Percentiles rank a stretch among this genome's conserved stretches.
These are phyloP conservation scores for Melanerpes aurifrons DNA, from an alignment of 2,113 vertebrate species.

Conservation along the genomic window DNA sequence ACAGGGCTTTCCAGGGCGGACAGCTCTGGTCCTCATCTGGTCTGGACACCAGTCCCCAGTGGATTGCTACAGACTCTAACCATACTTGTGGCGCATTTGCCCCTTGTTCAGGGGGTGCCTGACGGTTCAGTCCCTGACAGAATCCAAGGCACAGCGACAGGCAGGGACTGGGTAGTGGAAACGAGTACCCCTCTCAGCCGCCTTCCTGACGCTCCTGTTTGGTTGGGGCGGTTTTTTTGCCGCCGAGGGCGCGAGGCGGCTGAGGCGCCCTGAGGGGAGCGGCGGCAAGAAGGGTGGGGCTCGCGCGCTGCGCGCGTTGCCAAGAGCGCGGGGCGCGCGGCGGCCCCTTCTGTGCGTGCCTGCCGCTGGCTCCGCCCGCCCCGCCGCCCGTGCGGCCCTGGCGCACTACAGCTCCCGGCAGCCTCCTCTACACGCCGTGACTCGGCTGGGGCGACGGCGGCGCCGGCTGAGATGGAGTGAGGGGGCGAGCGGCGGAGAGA, in stretches of 20 bases:
- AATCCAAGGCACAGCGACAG: background rate
- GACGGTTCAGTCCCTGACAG: too few species aligned
- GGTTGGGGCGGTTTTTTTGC: too few species aligned
- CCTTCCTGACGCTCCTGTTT: background rate
- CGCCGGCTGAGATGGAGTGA: constrained; percentile 63
- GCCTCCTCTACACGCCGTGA: constrained; percentile 27
- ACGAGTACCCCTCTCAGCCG: rapidly evolving
- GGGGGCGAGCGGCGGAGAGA: constrained; percentile 68
- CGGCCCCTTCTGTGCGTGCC: too few species aligned
- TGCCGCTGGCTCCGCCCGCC: background rate
- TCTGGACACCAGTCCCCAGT: rapidly evolving
- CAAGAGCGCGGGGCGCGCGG: background rate
- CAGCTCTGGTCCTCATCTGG: background rate
- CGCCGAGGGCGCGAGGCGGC: background rate
- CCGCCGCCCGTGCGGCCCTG: background rate
- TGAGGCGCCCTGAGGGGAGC: background rate
- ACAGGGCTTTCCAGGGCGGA: background rate
- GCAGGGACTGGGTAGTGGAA: too few species aligned
- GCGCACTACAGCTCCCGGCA: constrained; percentile 78
- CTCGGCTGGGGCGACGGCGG: constrained; percentile 63
- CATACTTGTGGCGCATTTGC: too few species aligned
- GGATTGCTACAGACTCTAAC: background rate
- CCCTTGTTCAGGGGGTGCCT: background rate
- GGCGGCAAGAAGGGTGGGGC: background rate
- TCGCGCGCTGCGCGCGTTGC: background rate